phyloP scores from a whole-genome alignment of 2,113 vertebrate species.

The Neotoma lepida region DNA sequence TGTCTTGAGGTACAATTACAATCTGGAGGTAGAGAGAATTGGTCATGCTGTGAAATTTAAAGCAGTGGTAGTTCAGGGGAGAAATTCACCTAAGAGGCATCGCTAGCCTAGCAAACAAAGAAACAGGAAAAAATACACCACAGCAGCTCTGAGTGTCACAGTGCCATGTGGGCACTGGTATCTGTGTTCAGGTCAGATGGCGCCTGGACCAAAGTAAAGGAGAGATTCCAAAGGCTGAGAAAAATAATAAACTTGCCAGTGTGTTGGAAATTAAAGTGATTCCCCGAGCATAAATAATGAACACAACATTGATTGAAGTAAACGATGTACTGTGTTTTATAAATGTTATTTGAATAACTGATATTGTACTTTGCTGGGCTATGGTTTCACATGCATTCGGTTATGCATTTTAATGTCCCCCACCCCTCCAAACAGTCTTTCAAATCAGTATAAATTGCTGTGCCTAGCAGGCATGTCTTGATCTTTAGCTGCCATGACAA shows the following conservation, averaged over 20 bases:
- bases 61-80: not conserved
- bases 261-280: conserved; percentile 75
- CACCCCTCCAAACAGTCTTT: conserved; percentile 75
- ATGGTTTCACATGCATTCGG: conserved; percentile 73
- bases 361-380: conserved; percentile 66
- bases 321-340: conserved; percentile 69
- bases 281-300: conserved; percentile 77
- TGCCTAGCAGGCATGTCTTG: conserved; percentile 76
- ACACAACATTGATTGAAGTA: conserved; percentile 75
- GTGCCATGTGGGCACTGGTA: not conserved
- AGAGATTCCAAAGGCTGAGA: conserved; percentile 52
- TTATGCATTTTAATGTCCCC: conserved; percentile 73
- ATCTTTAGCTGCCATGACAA: conserved; percentile 85
- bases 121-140: not conserved
- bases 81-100: conserved; percentile 44
- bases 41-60: conserved; percentile 20
- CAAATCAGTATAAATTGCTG: conserved; percentile 79
- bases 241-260: conserved; percentile 67
- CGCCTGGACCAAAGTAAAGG: conserved; percentile 50
- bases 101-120: conserved; percentile 39
- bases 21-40: not conserved
- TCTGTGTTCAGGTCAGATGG: conserved; percentile 43
- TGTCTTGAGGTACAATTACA: conserved; percentile 49
- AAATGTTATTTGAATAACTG: conserved; percentile 77
- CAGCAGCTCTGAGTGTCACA: not conserved